Evolutionary conservation across 2,113 vertebrate species (phyloP).

Genomic region (Meleagris gallopavo): DNA sequence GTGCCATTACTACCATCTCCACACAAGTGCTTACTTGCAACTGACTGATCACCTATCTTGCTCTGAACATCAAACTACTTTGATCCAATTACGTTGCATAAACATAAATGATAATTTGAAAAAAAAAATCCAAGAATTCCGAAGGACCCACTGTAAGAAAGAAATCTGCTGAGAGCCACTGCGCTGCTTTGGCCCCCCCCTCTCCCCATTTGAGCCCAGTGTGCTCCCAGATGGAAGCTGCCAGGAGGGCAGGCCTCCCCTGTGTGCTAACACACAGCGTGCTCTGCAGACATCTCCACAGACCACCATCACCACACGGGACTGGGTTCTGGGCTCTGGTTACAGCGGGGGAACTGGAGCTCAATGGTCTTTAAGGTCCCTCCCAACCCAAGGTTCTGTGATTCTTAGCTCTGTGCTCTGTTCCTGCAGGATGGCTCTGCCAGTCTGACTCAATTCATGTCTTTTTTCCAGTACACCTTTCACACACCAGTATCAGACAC

Average conservation of each 20-base stretch:
- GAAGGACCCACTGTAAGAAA: not conserved
- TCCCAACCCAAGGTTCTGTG: too few relatives aligned
- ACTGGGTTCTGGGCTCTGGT: not conserved
- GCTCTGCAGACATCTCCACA: accelerated
- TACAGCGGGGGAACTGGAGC: too few relatives aligned
- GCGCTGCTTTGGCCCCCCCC: not conserved
- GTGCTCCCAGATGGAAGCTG: not conserved
- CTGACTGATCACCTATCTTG: not conserved
- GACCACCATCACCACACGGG: accelerated
- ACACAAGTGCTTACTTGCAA: not conserved
- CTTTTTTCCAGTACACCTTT: not conserved
- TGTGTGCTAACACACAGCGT: not conserved
- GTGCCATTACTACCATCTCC: not conserved
- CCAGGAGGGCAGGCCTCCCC: not conserved
- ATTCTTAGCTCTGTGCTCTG: not conserved
- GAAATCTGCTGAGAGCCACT: not conserved
- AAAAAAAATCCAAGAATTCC: not conserved
- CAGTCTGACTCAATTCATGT: not conserved
- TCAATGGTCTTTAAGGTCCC: too few relatives aligned
- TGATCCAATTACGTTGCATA: not conserved
- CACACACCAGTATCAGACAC: not conserved
- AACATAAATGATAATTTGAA: not conserved
- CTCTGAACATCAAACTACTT: not conserved
- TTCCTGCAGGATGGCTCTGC: not conserved
- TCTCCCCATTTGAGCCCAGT: not conserved